A percentile compares a stretch with the other conserved stretches of the same genome.
phyloP scores from a whole-genome alignment of 2,113 vertebrate species.

The Erinaceus europaeus region DNA sequence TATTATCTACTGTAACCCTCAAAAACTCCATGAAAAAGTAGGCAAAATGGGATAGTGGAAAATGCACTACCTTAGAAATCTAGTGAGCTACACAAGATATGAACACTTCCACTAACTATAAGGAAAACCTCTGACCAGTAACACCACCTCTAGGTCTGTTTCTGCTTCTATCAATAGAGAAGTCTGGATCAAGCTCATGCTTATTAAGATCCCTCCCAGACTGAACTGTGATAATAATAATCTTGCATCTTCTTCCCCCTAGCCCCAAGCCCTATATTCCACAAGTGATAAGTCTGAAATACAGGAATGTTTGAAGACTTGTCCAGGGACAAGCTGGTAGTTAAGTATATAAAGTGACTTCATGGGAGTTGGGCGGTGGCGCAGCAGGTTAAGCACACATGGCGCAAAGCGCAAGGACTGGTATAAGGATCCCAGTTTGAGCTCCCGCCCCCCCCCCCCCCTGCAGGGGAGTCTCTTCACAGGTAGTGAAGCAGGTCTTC shows the following conservation, averaged over 20 bases:
- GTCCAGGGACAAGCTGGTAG: not conserved
- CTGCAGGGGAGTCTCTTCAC: no score
- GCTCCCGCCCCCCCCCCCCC: no score
- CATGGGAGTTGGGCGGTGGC: not conserved
- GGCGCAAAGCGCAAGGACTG: no score
- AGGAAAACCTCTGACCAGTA: not conserved
- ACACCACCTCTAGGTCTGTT: not conserved
- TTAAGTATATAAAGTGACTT: not conserved
- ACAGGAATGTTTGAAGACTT: slow-evolving; percentile 7
- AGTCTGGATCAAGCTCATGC: not conserved
- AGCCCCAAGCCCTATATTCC: no score
- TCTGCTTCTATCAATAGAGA: not conserved
- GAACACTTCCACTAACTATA: not conserved
- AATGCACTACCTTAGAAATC: not conserved
- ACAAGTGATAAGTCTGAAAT: not conserved
- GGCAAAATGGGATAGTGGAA: not conserved
- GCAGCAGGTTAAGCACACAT: not conserved
- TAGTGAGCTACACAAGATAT: not conserved
- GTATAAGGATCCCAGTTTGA: no score
- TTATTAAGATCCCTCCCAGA: not conserved
- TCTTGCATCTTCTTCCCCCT: not conserved
- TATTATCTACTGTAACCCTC: not conserved
- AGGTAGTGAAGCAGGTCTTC: no score
- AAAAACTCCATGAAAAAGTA: not conserved
- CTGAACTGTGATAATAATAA: not conserved